Conservation (phyloP, 2,797 vertebrate species). For the Phrynocephalus vlangalii region DNA sequence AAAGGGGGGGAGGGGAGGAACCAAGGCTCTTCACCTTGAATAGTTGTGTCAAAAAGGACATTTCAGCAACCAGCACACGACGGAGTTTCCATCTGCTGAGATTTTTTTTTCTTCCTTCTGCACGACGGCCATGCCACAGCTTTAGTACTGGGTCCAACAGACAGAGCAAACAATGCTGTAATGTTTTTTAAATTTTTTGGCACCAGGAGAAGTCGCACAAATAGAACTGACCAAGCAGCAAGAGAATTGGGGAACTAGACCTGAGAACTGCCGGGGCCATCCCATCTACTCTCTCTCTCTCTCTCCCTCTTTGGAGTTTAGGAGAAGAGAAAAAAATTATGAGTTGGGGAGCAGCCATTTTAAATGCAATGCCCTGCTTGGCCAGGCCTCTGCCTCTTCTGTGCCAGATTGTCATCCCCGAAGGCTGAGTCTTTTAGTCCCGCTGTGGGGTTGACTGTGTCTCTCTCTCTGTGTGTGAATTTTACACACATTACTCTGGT, state of each 20-base stretch:
- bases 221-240: background rate
- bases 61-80: no score
- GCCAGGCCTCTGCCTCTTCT: no score
- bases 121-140: no score
- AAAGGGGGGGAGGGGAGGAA: no score
- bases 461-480: background rate
- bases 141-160: no score
- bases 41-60: no score
- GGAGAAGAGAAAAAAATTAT: background rate
- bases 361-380: background rate
- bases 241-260: background rate
- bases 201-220: background rate
- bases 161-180: background rate
- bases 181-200: background rate
- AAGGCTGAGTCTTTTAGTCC: no score
- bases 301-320: no score
- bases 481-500: background rate
- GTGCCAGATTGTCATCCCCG: no score
- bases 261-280: background rate
- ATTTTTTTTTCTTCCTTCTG: no score
- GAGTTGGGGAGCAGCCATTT: background rate
- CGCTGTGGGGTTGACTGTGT: background rate
- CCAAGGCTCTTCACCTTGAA: no score
- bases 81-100: no score
- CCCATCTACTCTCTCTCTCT: background rate